Evolutionary conservation across 1,140 invertebrate species (phyloP), one percentile per base, ranked within the genome.

Genomic region (Colletes latitarsis): DNA sequence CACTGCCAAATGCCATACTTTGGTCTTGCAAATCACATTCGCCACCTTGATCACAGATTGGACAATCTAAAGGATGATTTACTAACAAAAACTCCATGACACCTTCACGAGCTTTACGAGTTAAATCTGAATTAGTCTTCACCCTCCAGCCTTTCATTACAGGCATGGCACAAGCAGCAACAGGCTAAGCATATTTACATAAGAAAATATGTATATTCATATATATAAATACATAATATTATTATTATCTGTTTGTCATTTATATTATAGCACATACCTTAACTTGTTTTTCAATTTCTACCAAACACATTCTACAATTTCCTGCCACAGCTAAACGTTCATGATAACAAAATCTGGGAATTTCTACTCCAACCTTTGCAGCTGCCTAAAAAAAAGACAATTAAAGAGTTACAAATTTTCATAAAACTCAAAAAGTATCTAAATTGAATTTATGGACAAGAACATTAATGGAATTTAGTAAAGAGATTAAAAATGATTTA

Each of bases 81-180:
- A 99, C 97, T 14, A 99, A 94, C 49, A 99, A 94, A 92, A 99
- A 99, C 94, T 99, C 99, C 99, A 99, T 99, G 5, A 99, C 99
- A 87, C 99, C 99, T 94, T 98, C 97, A 71, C 99, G 95, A 10
- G 99, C 99, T 93, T 98, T 98, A 66, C 96, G 96, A 0, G 98
- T 99, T 91, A 99, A 94, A 84, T 98, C 97, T 0, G 99, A 99
- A 91, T 99, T 98, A 21, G 99, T 99, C 93, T 99, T 99, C 14
- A 99, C 96, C 86, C 97, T 95, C 98, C 96, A 97, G 5, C 99
- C 99, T 94, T 99, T 99, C 98, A 99, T 99, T 0, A 99, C 99
- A 17, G 99, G 99, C 99, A 99, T 99, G 3, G 99, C 99, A 94
- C 99, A 99, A 9, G 99, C 99, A 64, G 99, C 99, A n/a, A 99